phyloP scores from a whole-genome alignment of 1,140 invertebrate genomes.

The Drosophila sturtevanti region DNA sequence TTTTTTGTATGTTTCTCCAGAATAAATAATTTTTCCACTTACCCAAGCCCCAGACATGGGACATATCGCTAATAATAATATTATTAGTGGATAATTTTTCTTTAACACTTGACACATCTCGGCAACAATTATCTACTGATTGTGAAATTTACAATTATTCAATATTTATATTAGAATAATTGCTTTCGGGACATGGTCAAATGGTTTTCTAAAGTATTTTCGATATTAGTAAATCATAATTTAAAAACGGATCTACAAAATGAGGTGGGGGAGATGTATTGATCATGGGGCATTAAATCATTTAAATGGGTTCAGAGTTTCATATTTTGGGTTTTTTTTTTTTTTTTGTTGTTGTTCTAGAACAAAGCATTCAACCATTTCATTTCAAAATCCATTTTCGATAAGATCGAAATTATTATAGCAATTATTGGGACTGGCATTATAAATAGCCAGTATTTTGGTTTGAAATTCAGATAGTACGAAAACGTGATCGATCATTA shows the following conservation, averaged over 20 bases:
- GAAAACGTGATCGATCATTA: constrained; percentile 31
- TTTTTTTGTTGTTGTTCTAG: not conserved
- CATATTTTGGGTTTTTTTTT: constrained; percentile 23
- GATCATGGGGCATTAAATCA: constrained; percentile 38
- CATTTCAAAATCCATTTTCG: constrained; percentile 17
- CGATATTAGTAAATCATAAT: constrained; percentile 39
- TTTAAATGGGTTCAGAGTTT: constrained; percentile 35
- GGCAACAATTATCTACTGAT: constrained; percentile 42
- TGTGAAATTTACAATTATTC: constrained; percentile 44
- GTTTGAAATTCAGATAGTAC: constrained; percentile 20
- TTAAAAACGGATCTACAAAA: constrained; percentile 9
- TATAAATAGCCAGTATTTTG: constrained; percentile 47
- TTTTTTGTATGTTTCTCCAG: too few species aligned
- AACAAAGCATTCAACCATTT: constrained; percentile 46
- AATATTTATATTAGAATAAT: constrained; percentile 38
- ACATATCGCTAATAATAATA: constrained; percentile 27
- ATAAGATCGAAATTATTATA: constrained; percentile 49
- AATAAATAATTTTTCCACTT: constrained; percentile 17
- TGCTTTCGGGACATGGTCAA: constrained; percentile 51
- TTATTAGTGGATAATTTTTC: constrained; percentile 10
- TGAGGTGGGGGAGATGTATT: not conserved
- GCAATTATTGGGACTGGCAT: constrained; percentile 9
- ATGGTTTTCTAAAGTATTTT: constrained; percentile 32
- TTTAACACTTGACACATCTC: constrained; percentile 49
- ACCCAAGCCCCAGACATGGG: constrained; percentile 49